Base-by-base conservation (phyloP, 2,113 vertebrate genomes). In the Eurystomus gularis region DNA sequence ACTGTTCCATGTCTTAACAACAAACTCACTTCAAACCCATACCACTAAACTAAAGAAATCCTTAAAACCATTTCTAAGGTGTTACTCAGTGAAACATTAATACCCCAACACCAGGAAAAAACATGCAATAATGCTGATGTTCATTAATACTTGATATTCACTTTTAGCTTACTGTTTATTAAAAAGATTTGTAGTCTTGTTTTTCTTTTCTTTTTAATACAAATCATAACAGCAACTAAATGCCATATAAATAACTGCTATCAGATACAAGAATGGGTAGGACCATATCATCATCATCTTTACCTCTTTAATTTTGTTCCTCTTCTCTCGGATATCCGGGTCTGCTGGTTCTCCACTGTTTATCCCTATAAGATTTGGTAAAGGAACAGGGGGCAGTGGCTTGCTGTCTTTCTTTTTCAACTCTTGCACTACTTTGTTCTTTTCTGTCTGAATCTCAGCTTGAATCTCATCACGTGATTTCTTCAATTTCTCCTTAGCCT, bases 281-380 rank as follows among this genome's bases (percentile, higher is more conserved):
- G 33, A 86, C 25, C 75, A 88, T 51, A 69, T 33, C 57, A 84
- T 23, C 48, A 44, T 40, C 28, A 75, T 71, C 73, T 91, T 98
- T 98, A 99, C 99, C 99, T 99, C 99, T 98, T 99, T 98, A 95
- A 99, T 99, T 98, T 99, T 99, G 95, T 99, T 99, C 29, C 99
- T 98, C 96, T 99, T 99, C 97, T 99, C 98, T 95, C 98, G 98
- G 83, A 98, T 98, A 48, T 99, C 98, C 2, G 70, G 97, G 93
- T 99, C 99, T 51, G 98, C 96, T 14, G 99, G 99, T 80, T 99
- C 99, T 31, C 99, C 99, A 48, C 99, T 98, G 48, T 97, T 98
- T 96, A 99, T 98, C 25, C 99, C 99, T 80, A 99, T 97, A 61
- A 99, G 98, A 60, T 99, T 99, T 96, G 99, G 99, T 98, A 99